Conservation (phyloP, 2,113 vertebrate genomes). For the Scophthalmus maximus region DNA sequence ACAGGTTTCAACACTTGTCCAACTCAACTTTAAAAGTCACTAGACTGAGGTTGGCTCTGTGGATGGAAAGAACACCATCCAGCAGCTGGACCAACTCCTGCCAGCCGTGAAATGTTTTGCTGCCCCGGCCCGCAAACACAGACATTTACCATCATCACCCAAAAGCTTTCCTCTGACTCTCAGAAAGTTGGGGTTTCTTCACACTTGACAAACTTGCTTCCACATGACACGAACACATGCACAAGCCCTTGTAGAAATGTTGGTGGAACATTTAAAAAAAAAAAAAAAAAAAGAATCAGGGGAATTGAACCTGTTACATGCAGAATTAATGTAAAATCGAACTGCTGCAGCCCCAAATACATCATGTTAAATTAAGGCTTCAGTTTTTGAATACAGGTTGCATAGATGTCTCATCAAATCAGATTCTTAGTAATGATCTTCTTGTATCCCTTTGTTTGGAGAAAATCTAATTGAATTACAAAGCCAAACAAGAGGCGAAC, state of each 20-base stretch:
- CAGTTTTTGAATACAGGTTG: slow-evolving; percentile 38
- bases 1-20: slow-evolving; percentile 41
- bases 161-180: slow-evolving; percentile 49
- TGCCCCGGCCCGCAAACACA: slow-evolving; percentile 73
- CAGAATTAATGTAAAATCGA: slow-evolving; percentile 38
- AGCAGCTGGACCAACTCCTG: slow-evolving; percentile 54
- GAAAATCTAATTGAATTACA: slow-evolving; percentile 36
- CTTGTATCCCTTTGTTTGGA: slow-evolving; percentile 16
- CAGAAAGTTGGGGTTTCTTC: slow-evolving; percentile 46
- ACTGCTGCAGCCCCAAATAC: slow-evolving; percentile 37
- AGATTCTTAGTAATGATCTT: slow-evolving; percentile 28
- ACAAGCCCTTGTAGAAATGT: slow-evolving; percentile 68
- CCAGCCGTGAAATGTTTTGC: slow-evolving; percentile 46
- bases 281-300: neutral
- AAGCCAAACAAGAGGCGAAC: slow-evolving; percentile 33
- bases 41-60: slow-evolving; percentile 44
- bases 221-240: slow-evolving; percentile 57
- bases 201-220: slow-evolving; percentile 37
- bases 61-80: slow-evolving; percentile 48
- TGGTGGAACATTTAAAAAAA: slow-evolving; percentile 38
- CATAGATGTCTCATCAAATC: slow-evolving; percentile 60
- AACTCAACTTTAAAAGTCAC: slow-evolving; percentile 53
- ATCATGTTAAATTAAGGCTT: slow-evolving; percentile 39
- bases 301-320: slow-evolving; percentile 33
- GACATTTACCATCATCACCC: slow-evolving; percentile 68